A percentile compares a stretch with the other conserved stretches of the same genome.
phyloP scores from a whole-genome alignment of 2,797 vertebrate species.

The Malurus leucopterus region DNA sequence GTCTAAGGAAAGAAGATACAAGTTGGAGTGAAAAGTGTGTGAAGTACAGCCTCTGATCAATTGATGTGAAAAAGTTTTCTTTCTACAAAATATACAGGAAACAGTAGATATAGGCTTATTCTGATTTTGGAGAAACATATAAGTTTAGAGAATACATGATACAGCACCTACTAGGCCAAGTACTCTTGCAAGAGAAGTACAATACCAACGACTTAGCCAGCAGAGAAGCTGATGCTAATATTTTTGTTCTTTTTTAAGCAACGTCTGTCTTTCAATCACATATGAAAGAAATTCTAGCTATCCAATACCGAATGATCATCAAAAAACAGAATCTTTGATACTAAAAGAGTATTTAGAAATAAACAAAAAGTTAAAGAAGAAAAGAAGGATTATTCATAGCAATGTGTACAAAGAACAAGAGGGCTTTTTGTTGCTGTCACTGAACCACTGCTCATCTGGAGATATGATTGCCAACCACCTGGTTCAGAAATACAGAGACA shows the following conservation, averaged over 20 bases:
- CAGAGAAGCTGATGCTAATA: background rate
- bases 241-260: background rate
- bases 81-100: background rate
- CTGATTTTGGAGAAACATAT: background rate
- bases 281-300: background rate
- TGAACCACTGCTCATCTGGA: background rate
- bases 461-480: background rate
- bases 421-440: background rate
- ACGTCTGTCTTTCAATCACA: background rate
- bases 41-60: background rate
- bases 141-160: background rate
- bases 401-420: background rate
- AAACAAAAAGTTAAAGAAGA: background rate
- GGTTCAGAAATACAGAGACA: conserved; percentile 4
- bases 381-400: background rate
- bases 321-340: background rate
- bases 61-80: background rate
- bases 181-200: background rate
- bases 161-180: background rate
- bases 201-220: background rate
- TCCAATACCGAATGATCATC: background rate
- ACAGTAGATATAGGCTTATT: background rate
- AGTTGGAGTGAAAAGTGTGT: fast-evolving
- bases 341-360: background rate
- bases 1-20: background rate